Evolutionary conservation across 2,888 invertebrate species (phyloP), one percentile per base, ranked within the genome.

Genomic region (Rhorus exstirpatorius): DNA sequence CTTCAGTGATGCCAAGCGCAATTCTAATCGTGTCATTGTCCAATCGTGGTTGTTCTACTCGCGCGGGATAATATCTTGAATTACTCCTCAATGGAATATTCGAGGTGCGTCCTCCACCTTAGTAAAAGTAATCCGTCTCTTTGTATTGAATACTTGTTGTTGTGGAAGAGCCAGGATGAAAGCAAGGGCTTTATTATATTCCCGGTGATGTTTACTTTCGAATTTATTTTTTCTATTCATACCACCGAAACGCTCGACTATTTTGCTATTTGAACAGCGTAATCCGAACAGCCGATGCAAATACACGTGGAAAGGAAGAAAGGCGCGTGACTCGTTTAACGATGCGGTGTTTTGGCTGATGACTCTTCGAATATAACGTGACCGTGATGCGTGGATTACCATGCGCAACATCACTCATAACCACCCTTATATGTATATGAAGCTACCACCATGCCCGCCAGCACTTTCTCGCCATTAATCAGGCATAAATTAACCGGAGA

Each of bases 401-500:
- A 31, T 58, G 41, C 65, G 26, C 58, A n/a, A n/a, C 38, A 53
- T 41, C 12, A 31, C 60, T 77, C 41, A 68, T 53, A 70, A 70
- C 7, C 60, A 14, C 24, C 21, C 10, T 7, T 70, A 35, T 24
- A 24, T 14, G 26, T 24, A 41, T 46, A 44, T 24, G 38, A 21
- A 68, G 60, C 21, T 1, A 41, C 0, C 17, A 53, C 71, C 49
- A 46, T 35, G 38, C 31, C 12, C 12, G 46, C 53, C 51, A 35
- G 55, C 55, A 61, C 60, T 81, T 74, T 78, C 85, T 75, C 55
- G 67, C 77, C 82, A 83, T 83, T 81, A 85, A 84, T 84, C 81
- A 83, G 83, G 78, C 74, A 86, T 86, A 85, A 84, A 87, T 87
- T 84, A 83, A 82, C 81, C 72, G 38, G 78, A 68, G 81, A 83